A percentile compares a stretch with the other conserved stretches of the same genome.
Conservation (phyloP, 2,888 invertebrate species). For the Drosophila falleni region DNA sequence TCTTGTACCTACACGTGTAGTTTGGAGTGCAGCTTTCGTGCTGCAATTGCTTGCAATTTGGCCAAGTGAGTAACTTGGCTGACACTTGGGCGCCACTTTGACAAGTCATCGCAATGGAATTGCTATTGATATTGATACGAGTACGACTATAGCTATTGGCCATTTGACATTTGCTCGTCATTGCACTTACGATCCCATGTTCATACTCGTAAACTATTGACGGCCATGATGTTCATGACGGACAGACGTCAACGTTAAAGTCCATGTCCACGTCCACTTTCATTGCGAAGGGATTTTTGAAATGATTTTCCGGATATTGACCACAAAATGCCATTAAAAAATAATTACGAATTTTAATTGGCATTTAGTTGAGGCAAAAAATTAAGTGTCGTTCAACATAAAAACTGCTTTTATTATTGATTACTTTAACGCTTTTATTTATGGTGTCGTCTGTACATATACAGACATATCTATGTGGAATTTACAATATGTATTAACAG, state of each 20-base stretch:
- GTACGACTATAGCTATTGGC: slow-evolving; percentile 34
- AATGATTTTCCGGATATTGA: slow-evolving; percentile 73
- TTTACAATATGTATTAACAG: slow-evolving; percentile 22
- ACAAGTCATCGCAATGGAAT: slow-evolving; percentile 72
- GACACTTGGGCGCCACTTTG: slow-evolving; percentile 68
- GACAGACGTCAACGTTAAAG: slow-evolving; percentile 29
- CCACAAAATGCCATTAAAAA: slow-evolving; percentile 81
- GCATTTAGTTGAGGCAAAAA: slow-evolving; percentile 65
- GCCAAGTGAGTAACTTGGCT: slow-evolving; percentile 33
- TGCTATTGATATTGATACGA: slow-evolving; percentile 64
- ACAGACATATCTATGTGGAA: not conserved
- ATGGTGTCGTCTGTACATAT: slow-evolving; percentile 9
- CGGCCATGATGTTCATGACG: slow-evolving; percentile 35
- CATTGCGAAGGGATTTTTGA: slow-evolving; percentile 31
- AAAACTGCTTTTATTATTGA: slow-evolving; percentile 63
- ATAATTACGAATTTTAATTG: slow-evolving; percentile 80
- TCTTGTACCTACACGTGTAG: slow-evolving; percentile 43
- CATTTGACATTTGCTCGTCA: slow-evolving; percentile 48
- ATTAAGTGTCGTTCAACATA: slow-evolving; percentile 67
- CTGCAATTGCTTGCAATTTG: slow-evolving; percentile 78
- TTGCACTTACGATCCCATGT: slow-evolving; percentile 12
- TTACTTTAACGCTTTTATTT: slow-evolving; percentile 61
- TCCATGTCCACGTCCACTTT: not conserved
- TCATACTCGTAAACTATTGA: slow-evolving; percentile 35
- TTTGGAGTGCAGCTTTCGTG: slow-evolving; percentile 25